Conservation (phyloP, 2,797 vertebrate genomes). For the Trachops cirrhosus region DNA sequence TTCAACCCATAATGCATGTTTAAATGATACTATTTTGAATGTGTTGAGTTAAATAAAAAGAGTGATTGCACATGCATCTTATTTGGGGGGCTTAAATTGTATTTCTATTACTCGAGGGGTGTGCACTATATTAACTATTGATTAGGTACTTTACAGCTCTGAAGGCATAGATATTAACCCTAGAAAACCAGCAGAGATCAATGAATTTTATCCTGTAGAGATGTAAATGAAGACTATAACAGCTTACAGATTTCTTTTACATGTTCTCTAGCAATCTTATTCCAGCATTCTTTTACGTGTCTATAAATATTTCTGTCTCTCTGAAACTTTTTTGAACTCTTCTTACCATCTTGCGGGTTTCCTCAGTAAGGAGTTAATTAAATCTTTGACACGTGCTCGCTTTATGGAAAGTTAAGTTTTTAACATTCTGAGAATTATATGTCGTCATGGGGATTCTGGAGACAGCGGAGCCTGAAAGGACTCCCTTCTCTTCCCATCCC, state of each 20-base stretch:
- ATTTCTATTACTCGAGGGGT: neutral
- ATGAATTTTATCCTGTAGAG: neutral
- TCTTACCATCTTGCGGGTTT: neutral
- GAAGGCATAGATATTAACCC: neutral
- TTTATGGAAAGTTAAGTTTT: neutral
- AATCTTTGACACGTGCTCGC: conserved; percentile 5
- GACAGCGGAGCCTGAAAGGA: neutral
- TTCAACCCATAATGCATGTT: neutral
- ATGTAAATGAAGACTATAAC: neutral
- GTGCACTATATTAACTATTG: neutral
- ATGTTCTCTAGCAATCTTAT: neutral
- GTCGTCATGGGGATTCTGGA: neutral
- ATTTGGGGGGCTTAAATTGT: neutral
- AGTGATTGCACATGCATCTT: neutral
- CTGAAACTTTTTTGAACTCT: neutral
- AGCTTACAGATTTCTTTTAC: neutral
- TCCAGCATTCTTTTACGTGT: neutral
- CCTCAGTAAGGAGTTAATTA: conserved; percentile 1
- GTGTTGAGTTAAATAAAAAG: neutral
- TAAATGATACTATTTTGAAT: neutral
- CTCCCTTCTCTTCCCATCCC: neutral
- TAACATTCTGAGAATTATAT: neutral
- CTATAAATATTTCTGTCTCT: neutral
- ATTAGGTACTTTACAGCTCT: neutral
- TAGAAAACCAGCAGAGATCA: neutral